Evolutionary conservation across 92 coral and sea anemone genomes (phyloP), one percentile per base, ranked within the genome.

Genomic region (Nematostella vectensis): DNA sequence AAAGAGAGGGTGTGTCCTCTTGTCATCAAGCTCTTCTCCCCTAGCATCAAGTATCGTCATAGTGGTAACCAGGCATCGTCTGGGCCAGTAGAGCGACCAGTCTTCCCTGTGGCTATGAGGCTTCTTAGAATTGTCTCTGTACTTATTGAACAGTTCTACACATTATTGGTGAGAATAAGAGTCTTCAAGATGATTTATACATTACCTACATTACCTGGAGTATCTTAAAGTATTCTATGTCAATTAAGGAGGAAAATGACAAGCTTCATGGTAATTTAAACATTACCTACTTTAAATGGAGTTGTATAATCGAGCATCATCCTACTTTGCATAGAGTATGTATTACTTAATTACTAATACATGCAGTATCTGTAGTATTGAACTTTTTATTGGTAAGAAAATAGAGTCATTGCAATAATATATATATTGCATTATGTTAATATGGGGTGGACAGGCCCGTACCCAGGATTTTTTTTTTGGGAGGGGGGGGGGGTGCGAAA

Each of bases 1-100:
- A 89, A 89, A 62, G 97, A 89, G 40, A 71, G 97, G 29, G 95
- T 89, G 27, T 89, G 97, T 55, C 97, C 97, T 0, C 63, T 89
- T 52, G 70, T 89, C 11, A 89, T 89, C 69, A 89, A 89, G 82
- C 71, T 89, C 50, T 89, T 89, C 54, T 89, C 97, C 2, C 97
- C 97, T 12, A 89, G 97, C 57, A 89, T 89, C 75, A 89, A 89
- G 60, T 82, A 76, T 47, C 65, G 95, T 1, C 89, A 82, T 30
- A 69, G 76, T 27, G 45, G 59, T 0, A 50, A 55, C 25, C 72
- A 69, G n/a, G 59, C 81, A 26, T 15, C 89, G 22, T 69, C 83
- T 40, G 68, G 63, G 27, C 44, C 85, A 16, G 27, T 72, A 19
- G 97, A 89, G 63, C 85, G 70, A 64, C 97, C 97, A 8, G 76